Evolutionary conservation across 1,140 invertebrate genomes (phyloP).

Genomic region (Platyura marginata): DNA sequence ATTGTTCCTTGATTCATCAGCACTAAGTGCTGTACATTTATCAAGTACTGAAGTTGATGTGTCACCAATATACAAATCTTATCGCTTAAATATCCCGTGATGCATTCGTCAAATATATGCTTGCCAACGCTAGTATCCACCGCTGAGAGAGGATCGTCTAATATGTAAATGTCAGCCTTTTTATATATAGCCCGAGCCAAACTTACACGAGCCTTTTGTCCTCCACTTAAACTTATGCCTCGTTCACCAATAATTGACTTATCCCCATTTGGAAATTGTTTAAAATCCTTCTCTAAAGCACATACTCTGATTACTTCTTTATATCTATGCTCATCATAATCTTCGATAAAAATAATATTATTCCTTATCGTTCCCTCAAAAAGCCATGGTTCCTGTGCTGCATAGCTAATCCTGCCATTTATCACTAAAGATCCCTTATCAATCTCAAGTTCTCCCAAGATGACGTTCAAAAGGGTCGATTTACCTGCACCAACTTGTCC

Average conservation of each 20-base stretch:
- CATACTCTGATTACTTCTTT: constrained; percentile 24
- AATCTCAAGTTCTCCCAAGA: constrained; percentile 46
- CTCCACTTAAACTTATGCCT: constrained; percentile 51
- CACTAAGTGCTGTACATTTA: constrained; percentile 48
- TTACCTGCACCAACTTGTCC: constrained; percentile 64
- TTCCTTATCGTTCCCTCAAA: constrained; percentile 36
- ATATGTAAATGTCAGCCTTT: constrained; percentile 38
- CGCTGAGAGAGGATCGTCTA: constrained; percentile 49
- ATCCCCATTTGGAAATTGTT: constrained; percentile 41
- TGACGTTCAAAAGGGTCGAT: constrained; percentile 39
- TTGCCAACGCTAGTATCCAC: constrained; percentile 30
- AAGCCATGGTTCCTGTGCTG: constrained; percentile 62
- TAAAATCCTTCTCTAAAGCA: constrained; percentile 37
- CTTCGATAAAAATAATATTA: constrained; percentile 48
- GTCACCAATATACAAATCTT: constrained; percentile 75
- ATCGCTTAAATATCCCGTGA: neutral
- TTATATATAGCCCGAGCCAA: constrained; percentile 32
- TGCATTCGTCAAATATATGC: constrained; percentile 26
- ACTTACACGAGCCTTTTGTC: constrained; percentile 44
- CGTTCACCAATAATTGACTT: constrained; percentile 60
- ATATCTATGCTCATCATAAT: constrained; percentile 22
- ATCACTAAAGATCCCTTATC: constrained; percentile 33
- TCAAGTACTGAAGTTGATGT: constrained; percentile 73
- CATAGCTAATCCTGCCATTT: constrained; percentile 46
- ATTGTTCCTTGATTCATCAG: constrained; percentile 34